Base-by-base conservation (phyloP, 2,113 vertebrate genomes). In the Tautogolabrus adspersus region DNA sequence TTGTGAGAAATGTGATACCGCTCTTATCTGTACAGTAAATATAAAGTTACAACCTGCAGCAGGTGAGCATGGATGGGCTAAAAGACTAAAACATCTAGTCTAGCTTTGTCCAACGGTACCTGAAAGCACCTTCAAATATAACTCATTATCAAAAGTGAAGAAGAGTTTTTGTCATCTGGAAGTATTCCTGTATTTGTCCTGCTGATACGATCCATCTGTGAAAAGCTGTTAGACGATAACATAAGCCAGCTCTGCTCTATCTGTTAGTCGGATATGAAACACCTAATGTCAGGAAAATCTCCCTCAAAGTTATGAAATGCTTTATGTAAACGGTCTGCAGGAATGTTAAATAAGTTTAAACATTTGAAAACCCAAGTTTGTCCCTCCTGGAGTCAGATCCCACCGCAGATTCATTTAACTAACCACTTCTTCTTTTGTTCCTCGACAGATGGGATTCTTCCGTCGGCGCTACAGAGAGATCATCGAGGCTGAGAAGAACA, bases 391-490 rank as follows among this genome's bases (percentile, higher is more conserved):
- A 61, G 16, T 80, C 49, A 22, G 42, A 69, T 46, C 22, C n/a
- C 44, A 69, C 44, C 60, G 57, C 66, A 73, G 55, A 58, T 69
- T 3, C 72, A 66, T 22, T 10, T 66, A 3, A 70, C 56, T 52
- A 54, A 84, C 11, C 15, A 3, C 63, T 37, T 18, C 34, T 7
- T 12, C 10, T 21, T 47, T 42, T 71, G 10, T 44, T 72, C 23
- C 21, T 82, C 91, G 88, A 77, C 94, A 99, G 98, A 95, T 99
- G 97, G 98, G 98, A 75, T 99, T 99, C 95, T 99, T 99, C 88
- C 97, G 97, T 66, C 95, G 98, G 84, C 96, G 93, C 82, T 99
- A 99, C 94, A 96, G 97, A 92, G 97, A 99, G 89, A 98, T 99
- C 63, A 98, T 99, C 4, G 97, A 99, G 81, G 97, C 98, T 0